Percentiles rank a stretch among this genome's conserved stretches.
Conservation (phyloP, 92 coral and sea anemone genomes). For the Siderastrea radians region DNA sequence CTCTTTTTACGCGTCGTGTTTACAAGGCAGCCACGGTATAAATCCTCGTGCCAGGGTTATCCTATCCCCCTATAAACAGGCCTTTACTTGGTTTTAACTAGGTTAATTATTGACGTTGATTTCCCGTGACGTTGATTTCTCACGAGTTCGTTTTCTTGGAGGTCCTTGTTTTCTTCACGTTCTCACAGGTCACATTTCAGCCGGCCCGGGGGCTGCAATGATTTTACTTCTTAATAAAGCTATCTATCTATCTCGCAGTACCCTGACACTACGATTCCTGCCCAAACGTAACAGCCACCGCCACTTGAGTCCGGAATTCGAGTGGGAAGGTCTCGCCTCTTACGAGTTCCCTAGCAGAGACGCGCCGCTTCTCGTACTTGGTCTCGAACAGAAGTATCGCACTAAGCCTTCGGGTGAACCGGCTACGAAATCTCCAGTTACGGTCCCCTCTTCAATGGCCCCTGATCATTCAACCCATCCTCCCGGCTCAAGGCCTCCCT, state of each 20-base stretch:
- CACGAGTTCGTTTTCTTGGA: neutral
- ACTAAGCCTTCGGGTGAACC: neutral
- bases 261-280: neutral
- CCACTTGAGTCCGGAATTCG: neutral
- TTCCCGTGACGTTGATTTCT: neutral
- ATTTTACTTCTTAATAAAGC: no score
- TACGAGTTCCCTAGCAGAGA: neutral
- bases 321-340: neutral
- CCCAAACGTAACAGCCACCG: neutral
- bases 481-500: no score
- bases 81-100: no score
- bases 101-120: no score
- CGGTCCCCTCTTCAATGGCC: no score
- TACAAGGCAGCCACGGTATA: no score
- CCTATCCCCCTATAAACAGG: no score
- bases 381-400: neutral
- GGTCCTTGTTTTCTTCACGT: neutral
- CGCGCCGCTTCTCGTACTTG: neutral
- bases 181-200: neutral
- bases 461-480: no score
- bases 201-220: no score
- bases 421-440: no score
- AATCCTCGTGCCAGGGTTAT: no score
- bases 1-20: no score
- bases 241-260: neutral